phyloP scores from a whole-genome alignment of 2,113 vertebrate species.

The Menura novaehollandiae region DNA sequence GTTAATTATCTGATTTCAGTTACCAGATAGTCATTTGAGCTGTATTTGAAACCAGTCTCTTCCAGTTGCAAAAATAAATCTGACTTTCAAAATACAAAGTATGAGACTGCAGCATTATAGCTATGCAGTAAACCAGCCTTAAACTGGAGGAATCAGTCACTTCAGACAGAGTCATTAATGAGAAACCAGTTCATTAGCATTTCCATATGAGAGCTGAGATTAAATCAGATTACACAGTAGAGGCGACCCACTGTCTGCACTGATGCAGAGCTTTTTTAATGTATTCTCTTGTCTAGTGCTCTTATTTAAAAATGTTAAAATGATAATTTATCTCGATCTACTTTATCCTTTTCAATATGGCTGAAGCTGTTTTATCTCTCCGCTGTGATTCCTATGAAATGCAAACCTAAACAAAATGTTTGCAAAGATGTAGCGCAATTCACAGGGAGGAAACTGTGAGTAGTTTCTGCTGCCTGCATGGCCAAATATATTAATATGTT shows the following conservation, averaged over 20 bases:
- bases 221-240: background rate
- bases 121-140: background rate
- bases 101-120: background rate
- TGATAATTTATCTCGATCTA: background rate
- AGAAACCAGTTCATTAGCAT: background rate
- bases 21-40: background rate
- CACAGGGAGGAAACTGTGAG: background rate
- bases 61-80: slow-evolving; percentile 8
- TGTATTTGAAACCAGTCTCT: background rate
- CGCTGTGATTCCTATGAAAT: background rate
- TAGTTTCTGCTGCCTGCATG: background rate
- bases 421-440: background rate
- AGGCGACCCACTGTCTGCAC: background rate
- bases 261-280: background rate
- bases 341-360: background rate
- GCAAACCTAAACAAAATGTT: background rate
- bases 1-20: background rate
- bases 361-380: background rate
- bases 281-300: background rate
- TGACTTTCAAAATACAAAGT: background rate
- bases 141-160: background rate
- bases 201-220: background rate
- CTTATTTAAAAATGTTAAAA: background rate
- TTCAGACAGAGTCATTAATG: background rate
- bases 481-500: background rate